A percentile compares a stretch with the other conserved stretches of the same genome.
phyloP scores from a whole-genome alignment of 1,140 invertebrate genomes.

The Parapsyche elsis region DNA sequence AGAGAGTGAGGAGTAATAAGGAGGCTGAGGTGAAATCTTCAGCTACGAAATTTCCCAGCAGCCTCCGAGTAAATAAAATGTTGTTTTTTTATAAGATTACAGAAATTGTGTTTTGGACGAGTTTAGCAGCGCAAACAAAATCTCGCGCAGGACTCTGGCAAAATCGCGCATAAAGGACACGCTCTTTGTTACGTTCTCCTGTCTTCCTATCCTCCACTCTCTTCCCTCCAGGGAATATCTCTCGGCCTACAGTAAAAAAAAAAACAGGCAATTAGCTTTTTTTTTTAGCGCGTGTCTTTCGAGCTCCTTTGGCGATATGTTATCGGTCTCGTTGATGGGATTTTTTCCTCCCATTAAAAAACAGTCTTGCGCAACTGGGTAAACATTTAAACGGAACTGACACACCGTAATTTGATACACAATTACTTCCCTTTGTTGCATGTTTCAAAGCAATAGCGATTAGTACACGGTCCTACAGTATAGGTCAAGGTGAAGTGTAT shows the following conservation, averaged over 20 bases:
- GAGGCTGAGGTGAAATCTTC: background rate
- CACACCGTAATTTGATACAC: background rate
- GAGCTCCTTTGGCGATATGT: constrained; percentile 1
- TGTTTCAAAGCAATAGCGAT: constrained; percentile 14
- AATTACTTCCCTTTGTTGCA: constrained; percentile 4
- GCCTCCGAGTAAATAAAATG: constrained; percentile 12
- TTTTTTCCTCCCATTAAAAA: background rate
- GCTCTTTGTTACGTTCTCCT: background rate
- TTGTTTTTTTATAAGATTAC: constrained; percentile 35
- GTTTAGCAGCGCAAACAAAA: constrained; percentile 22
- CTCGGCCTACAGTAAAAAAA: background rate
- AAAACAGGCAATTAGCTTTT: constrained; percentile 30
- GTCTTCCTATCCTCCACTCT: background rate
- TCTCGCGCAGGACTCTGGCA: constrained; percentile 4
- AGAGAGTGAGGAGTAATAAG: too few relatives aligned
- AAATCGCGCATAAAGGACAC: background rate
- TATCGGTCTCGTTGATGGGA: constrained; percentile 4
- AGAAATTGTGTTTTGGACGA: constrained; percentile 36
- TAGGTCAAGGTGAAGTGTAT: background rate
- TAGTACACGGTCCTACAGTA: background rate
- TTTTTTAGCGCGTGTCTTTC: background rate
- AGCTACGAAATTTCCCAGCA: constrained; percentile 13
- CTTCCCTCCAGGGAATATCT: background rate
- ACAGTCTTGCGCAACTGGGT: background rate
- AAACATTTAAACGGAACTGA: background rate